These are phyloP conservation scores for Papilio aristodemus DNA, from an alignment of 1,140 invertebrate genomes.

Conservation along the genomic window DNA sequence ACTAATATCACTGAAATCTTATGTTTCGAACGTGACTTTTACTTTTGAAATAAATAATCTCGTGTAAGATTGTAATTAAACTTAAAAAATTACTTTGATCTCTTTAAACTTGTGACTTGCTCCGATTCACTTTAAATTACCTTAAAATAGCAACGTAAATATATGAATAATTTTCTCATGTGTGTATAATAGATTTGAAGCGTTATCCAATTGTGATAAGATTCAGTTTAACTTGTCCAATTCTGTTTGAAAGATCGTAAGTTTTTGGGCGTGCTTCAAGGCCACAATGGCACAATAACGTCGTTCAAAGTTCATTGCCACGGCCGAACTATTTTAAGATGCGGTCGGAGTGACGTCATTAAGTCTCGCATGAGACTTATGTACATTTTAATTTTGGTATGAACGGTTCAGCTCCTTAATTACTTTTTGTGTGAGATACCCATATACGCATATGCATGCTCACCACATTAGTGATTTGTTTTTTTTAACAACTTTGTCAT, in stretches of 20 bases:
- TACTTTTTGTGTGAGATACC: background rate
- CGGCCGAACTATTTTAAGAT: constrained; percentile 36
- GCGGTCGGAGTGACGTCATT: constrained; percentile 42
- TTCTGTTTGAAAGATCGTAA: background rate
- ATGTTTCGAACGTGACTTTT: too few species aligned
- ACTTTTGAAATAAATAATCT: too few species aligned
- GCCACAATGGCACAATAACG: constrained; percentile 5
- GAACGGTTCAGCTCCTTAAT: background rate
- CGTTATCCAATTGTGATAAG: background rate
- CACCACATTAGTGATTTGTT: background rate
- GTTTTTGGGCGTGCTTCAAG: constrained; percentile 23
- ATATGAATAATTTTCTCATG: background rate
- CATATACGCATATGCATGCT: background rate
- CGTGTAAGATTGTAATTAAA: background rate
- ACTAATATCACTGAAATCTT: too few species aligned
- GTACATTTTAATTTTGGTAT: background rate
- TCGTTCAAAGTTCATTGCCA: constrained; percentile 45
- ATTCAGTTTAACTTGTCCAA: background rate
- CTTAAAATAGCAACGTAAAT: constrained; percentile 1
- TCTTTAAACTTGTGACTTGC: background rate
- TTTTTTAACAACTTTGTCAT: background rate
- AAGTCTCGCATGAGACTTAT: constrained; percentile 39
- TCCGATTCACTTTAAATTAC: background rate
- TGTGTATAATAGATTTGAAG: background rate
- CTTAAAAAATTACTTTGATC: background rate